Percentiles rank a stretch among this genome's conserved stretches.
Evolutionary conservation across 2,888 invertebrate species (phyloP).

Genomic region (Ecliptopera silaceata): DNA sequence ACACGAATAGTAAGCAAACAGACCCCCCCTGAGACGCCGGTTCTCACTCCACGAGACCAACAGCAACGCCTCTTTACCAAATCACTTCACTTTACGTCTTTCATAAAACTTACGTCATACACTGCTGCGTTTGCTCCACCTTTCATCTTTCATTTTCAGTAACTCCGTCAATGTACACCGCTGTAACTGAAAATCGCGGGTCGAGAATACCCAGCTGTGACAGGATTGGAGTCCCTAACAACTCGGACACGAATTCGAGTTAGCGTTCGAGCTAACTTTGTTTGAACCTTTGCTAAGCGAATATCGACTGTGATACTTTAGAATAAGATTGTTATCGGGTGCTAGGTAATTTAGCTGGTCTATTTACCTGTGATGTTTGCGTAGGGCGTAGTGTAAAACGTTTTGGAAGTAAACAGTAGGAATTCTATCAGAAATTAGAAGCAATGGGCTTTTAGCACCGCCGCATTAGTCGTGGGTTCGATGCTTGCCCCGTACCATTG

Average conservation of each 20-base stretch:
- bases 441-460: conserved; percentile 33
- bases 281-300: conserved; percentile 9
- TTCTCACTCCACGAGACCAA: conserved; percentile 42
- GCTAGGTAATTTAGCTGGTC: conserved; percentile 31
- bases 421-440: conserved; percentile 50
- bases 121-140: conserved; percentile 6
- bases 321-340: conserved; percentile 30
- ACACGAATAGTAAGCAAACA: conserved; percentile 37
- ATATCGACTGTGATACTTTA: conserved; percentile 33
- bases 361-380: conserved; percentile 60
- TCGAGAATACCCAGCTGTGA: conserved; percentile 39
- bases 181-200: background rate
- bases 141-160: background rate
- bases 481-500: background rate
- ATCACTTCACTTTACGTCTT: background rate
- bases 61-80: conserved; percentile 35
- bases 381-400: conserved; percentile 42
- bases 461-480: conserved; percentile 19
- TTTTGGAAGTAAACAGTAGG: conserved; percentile 46
- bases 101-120: background rate
- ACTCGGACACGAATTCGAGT: conserved; percentile 64
- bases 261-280: conserved; percentile 48
- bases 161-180: conserved; percentile 10
- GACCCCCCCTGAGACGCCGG: conserved; percentile 57
- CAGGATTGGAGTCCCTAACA: conserved; percentile 54